Base-by-base conservation (phyloP, 2,113 vertebrate genomes). In the Propithecus coquereli region DNA sequence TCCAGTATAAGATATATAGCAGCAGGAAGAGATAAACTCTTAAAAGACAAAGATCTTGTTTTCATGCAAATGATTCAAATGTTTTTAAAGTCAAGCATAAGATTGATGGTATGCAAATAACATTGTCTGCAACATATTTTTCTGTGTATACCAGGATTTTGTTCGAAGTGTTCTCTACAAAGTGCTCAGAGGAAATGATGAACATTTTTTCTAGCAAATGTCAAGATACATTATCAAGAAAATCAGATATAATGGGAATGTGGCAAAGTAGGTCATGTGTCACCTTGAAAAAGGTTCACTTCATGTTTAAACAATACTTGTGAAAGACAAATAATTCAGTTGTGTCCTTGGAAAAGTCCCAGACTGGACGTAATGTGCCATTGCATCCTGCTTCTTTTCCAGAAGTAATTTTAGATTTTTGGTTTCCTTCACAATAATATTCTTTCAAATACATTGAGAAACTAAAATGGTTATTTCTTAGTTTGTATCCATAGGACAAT, bases 31-130 rank as follows among this genome's bases (percentile, higher is more conserved):
- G 94, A 94, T 92, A 76, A 88, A 65, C 34, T 95, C 68, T 80
- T 93, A 71, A 97, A 97, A 97, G 82, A 97, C 83, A 96, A 94
- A 97, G 79, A 96, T 93, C 76, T 96, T 70, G n/a, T 96, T 97
- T 93, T 95, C 12, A 92, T 95, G 92, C 77, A 97, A 96, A 96
- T 82, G 16, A 74, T 82, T 94, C 74, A 83, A 85, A 90, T 76
- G 50, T 85, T 94, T 96, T 82, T 95, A 70, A 92, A 97, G 68
- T 97, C 63, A 97, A 96, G 68, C 16, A 0, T 66, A 85, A 96
- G 90, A 97, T 84, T 66, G 83, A 94, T 90, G n/a, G 30, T 43
- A 95, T 61, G 32, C 65, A 95, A 96, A 96, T 90, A 65, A 80
- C n/a, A 76, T 71, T 94, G 25, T 54, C 73, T 80, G 23, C 50